Conservation (phyloP, 2,888 invertebrate genomes). For the Schizaphis graminum region DNA sequence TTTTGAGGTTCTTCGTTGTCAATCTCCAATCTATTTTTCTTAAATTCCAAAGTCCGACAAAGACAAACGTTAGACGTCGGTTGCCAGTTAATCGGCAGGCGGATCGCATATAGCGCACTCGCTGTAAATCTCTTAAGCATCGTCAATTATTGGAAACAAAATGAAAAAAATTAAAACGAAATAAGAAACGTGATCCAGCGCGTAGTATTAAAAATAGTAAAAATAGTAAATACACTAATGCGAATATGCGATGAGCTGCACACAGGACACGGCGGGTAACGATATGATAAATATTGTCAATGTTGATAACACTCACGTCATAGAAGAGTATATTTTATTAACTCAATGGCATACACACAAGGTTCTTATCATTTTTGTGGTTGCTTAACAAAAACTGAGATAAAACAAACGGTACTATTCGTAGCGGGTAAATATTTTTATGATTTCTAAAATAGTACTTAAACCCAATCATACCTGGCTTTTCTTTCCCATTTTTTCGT, state of each 20-base stretch:
- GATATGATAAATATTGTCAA: not conserved
- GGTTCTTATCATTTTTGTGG: slow-evolving; percentile 44
- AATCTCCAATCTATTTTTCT: slow-evolving; percentile 35
- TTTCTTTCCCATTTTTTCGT: slow-evolving; percentile 82
- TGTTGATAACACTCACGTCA: slow-evolving; percentile 20
- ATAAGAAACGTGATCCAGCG: not conserved
- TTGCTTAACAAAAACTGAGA: not conserved
- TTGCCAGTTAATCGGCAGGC: not conserved
- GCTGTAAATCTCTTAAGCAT: not conserved
- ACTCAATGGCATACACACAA: not conserved
- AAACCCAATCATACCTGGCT: slow-evolving; percentile 79
- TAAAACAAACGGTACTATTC: slow-evolving; percentile 16
- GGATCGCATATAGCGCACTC: not conserved
- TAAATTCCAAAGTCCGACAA: slow-evolving; percentile 61
- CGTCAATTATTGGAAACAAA: not conserved
- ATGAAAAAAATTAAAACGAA: not conserved
- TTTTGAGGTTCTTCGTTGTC: not conserved
- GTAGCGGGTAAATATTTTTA: not conserved
- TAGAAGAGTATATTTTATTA: not conserved
- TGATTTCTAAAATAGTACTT: not conserved
- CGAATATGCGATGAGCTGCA: not conserved
- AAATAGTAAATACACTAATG: not conserved
- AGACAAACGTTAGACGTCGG: not conserved
- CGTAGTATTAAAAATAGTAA: not conserved
- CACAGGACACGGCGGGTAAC: slow-evolving; percentile 3